phyloP scores from a whole-genome alignment of 1,140 invertebrate genomes.

The Drosophila ercepeae region DNA sequence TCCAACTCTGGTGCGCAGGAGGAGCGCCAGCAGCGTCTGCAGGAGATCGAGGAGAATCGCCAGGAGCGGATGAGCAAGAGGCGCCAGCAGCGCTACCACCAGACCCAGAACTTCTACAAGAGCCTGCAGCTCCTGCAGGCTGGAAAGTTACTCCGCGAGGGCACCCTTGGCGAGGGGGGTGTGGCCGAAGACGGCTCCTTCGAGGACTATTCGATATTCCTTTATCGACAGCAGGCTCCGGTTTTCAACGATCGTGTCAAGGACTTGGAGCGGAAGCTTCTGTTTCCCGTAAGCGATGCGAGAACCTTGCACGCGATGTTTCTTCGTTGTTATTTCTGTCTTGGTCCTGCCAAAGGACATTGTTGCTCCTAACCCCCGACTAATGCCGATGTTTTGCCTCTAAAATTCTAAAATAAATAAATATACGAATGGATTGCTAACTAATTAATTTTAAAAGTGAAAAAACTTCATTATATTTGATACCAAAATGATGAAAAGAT shows the following conservation, averaged over 20 bases:
- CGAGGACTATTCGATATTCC: slow-evolving; percentile 90
- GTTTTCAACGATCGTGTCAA: slow-evolving; percentile 91
- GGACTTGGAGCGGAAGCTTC: slow-evolving; percentile 90
- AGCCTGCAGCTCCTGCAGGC: slow-evolving; percentile 91
- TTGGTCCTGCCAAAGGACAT: not conserved
- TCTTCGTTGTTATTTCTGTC: slow-evolving; percentile 31
- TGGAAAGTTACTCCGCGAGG: slow-evolving; percentile 85
- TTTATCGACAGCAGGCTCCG: slow-evolving; percentile 89
- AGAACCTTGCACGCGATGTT: slow-evolving; percentile 38
- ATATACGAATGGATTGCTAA: not conserved
- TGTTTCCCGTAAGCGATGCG: slow-evolving; percentile 88
- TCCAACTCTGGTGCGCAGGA: slow-evolving; percentile 84
- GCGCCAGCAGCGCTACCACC: slow-evolving; percentile 87
- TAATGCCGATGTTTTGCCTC: slow-evolving; percentile 16
- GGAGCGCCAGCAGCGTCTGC: slow-evolving; percentile 87
- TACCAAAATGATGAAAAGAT: not conserved
- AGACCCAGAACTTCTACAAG: slow-evolving; percentile 90
- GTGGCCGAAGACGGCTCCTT: slow-evolving; percentile 85
- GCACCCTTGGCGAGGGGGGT: slow-evolving; percentile 66
- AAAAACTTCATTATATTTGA: too few species aligned
- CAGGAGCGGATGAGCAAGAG: slow-evolving; percentile 87
- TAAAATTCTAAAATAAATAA: slow-evolving; percentile 16
- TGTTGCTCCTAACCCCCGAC: slow-evolving; percentile 20
- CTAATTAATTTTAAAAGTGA: not conserved
- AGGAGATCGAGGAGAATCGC: slow-evolving; percentile 89